A percentile compares a stretch with the other conserved stretches of the same genome.
phyloP scores from a whole-genome alignment of 2,797 vertebrate species.

The Coregonus sp. region DNA sequence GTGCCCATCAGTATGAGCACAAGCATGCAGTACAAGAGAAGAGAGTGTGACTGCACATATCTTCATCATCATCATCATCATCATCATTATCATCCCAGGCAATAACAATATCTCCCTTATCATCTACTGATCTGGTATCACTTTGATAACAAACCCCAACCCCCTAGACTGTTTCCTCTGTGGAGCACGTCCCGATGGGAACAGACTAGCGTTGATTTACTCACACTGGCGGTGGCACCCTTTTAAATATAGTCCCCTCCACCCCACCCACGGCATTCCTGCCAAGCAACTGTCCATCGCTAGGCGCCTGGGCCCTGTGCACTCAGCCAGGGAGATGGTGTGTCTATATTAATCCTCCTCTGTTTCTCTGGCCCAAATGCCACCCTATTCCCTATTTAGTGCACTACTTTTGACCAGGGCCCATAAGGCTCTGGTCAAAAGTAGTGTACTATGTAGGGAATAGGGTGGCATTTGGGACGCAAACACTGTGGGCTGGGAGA shows the following conservation, averaged over 20 bases:
- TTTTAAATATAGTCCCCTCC: constrained; percentile 72
- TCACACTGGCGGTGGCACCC: constrained; percentile 61
- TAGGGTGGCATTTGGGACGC: background rate
- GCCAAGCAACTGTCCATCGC: constrained; percentile 71
- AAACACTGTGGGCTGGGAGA: background rate
- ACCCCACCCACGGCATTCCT: constrained; percentile 69
- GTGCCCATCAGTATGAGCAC: background rate
- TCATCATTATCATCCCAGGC: background rate
- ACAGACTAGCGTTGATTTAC: constrained; percentile 58
- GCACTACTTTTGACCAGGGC: background rate
- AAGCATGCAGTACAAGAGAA: background rate
- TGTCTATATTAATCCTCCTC: constrained; percentile 68
- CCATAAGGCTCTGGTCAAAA: background rate
- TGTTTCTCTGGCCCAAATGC: constrained; percentile 44
- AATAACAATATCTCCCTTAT: background rate
- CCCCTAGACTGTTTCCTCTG: background rate
- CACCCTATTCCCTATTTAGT: background rate
- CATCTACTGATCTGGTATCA: no score
- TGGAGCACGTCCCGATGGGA: constrained; percentile 50
- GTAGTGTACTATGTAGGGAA: background rate
- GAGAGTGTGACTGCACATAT: background rate
- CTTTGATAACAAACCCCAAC: background rate
- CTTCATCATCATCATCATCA: background rate
- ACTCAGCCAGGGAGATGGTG: constrained; percentile 53
- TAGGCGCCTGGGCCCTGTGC: constrained; percentile 52